These are phyloP conservation scores for Cossypha dichroa DNA, from an alignment of 2,797 vertebrate genomes.

Conservation along the genomic window DNA sequence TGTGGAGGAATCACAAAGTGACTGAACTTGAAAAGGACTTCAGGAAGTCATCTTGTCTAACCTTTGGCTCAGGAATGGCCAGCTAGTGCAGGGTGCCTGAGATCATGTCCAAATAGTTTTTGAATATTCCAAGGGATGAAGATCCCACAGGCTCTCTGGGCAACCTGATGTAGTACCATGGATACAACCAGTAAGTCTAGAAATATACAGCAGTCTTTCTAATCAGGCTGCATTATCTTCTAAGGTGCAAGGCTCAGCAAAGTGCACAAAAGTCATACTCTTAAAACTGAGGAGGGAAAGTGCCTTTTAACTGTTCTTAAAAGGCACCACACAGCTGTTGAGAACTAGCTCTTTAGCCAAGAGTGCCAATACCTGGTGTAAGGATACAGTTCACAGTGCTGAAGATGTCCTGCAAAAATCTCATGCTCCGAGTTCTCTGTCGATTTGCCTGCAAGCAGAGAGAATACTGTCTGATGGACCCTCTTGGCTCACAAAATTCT, in stretches of 20 bases:
- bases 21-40: not conserved
- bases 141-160: not conserved
- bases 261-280: not conserved
- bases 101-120: not conserved
- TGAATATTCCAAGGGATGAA: not conserved
- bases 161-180: not conserved
- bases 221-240: not conserved
- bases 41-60: not conserved
- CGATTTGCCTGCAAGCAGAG: slow-evolving; percentile 68
- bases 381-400: slow-evolving; percentile 63
- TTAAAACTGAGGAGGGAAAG: not conserved
- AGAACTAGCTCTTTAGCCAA: not conserved
- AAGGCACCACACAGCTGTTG: not conserved
- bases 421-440: slow-evolving; percentile 67
- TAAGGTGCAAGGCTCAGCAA: not conserved
- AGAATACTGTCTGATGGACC: not conserved
- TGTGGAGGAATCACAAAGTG: slow-evolving; percentile 21
- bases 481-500: not conserved
- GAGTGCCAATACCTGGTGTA: slow-evolving; percentile 67
- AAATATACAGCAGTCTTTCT: not conserved
- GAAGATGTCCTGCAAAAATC: slow-evolving; percentile 60
- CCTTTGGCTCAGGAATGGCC: not conserved
- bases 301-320: not conserved
- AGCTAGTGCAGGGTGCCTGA: not conserved
- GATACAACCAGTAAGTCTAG: not conserved